Percentiles rank a stretch among this genome's conserved stretches.
Evolutionary conservation across 2,113 vertebrate genomes (phyloP).

Genomic region (Psettodes erumei): DNA sequence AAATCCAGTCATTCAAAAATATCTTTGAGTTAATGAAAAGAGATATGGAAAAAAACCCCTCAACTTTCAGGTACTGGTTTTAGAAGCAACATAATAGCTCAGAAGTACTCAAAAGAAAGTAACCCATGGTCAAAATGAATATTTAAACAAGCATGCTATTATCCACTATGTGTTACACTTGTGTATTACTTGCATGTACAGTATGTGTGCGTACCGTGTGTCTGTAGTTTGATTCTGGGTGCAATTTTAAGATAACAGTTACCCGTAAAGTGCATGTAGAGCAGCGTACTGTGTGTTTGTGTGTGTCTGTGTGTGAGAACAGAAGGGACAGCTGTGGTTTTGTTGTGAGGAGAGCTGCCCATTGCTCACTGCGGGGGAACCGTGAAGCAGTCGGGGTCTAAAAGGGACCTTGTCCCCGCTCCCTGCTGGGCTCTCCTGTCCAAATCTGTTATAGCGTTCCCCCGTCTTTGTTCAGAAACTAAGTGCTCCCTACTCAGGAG

Average conservation of each 20-base stretch:
- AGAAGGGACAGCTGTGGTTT: slow-evolving; percentile 78
- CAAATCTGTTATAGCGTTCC: slow-evolving; percentile 60
- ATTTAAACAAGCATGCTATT: slow-evolving; percentile 12
- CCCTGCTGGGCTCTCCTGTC: slow-evolving; percentile 71
- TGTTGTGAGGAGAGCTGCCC: slow-evolving; percentile 67
- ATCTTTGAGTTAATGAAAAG: slow-evolving; percentile 38
- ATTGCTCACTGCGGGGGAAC: slow-evolving; percentile 68
- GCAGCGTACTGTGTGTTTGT: slow-evolving; percentile 63
- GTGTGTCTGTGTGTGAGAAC: slow-evolving; percentile 46
- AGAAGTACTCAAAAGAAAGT: slow-evolving; percentile 4
- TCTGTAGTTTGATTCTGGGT: slow-evolving; percentile 17
- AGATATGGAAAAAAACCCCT: background rate
- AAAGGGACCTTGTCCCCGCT: slow-evolving; percentile 65
- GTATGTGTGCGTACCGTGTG: slow-evolving; percentile 25
- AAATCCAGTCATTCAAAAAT: slow-evolving; percentile 45
- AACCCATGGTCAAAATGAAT: slow-evolving; percentile 2
- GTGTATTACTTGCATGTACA: background rate
- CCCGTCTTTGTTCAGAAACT: slow-evolving; percentile 74
- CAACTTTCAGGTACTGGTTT: slow-evolving; percentile 1
- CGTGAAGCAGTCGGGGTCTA: slow-evolving; percentile 62
- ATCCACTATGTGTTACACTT: slow-evolving; percentile 6
- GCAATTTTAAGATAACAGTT: slow-evolving; percentile 43
- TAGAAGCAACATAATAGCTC: slow-evolving; percentile 8
- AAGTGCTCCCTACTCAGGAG: slow-evolving; percentile 62
- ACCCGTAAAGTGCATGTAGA: slow-evolving; percentile 74